phyloP scores from a whole-genome alignment of 92 coral and sea anemone genomes.

The Epizoanthus fatuus region DNA sequence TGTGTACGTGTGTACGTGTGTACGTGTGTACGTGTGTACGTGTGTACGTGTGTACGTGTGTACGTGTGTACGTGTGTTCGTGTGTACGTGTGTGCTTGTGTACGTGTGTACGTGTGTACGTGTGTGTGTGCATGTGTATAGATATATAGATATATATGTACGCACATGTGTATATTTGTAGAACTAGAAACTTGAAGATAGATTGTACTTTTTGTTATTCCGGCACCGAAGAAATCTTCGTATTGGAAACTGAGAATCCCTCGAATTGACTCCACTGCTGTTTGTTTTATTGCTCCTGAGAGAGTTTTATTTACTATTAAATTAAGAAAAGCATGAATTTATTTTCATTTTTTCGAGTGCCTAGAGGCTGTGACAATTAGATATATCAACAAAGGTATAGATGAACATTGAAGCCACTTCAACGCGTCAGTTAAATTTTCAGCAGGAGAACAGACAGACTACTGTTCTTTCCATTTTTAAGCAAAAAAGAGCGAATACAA shows the following conservation, averaged over 20 bases:
- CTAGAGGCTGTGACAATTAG: not conserved
- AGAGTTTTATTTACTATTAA: not conserved
- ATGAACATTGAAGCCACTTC: not conserved
- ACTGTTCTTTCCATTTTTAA: constrained; percentile 1
- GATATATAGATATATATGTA: too few species aligned
- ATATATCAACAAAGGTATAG: not conserved
- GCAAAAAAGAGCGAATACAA: not conserved
- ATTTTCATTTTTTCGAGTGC: not conserved
- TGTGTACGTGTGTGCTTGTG: too few species aligned
- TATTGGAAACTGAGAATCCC: not conserved
- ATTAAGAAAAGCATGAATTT: not conserved
- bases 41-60: too few species aligned
- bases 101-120: too few species aligned
- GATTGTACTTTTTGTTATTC: constrained; percentile 22
- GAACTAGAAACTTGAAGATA: not conserved
- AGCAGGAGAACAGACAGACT: not conserved
- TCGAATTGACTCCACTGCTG: not conserved
- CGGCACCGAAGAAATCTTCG: not conserved
- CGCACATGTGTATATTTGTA: not conserved
- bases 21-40: too few species aligned
- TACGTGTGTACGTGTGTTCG: too few species aligned
- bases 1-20: too few species aligned
- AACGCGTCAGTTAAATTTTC: not conserved
- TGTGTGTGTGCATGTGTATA: too few species aligned
- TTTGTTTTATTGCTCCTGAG: not conserved